These are phyloP conservation scores for Gasterosteus aculeatus DNA, from an alignment of 2,113 vertebrate species.

Conservation along the genomic window DNA sequence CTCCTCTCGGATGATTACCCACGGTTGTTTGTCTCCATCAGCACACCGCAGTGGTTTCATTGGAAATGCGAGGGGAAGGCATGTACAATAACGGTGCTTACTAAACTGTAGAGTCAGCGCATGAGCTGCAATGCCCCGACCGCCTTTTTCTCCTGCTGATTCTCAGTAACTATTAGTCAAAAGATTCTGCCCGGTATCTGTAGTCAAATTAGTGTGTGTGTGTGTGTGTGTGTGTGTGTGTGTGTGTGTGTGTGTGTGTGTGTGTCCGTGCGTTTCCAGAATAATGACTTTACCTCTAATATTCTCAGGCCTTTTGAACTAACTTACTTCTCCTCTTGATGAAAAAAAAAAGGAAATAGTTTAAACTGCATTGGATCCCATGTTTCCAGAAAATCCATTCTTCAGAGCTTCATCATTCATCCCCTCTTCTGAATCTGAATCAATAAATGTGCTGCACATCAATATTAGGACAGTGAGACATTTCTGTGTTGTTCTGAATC, in stretches of 20 bases:
- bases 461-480: slow-evolving; percentile 39
- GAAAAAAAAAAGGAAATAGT: not conserved
- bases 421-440: slow-evolving; percentile 10
- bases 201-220: slow-evolving; percentile 4
- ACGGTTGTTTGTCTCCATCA: slow-evolving; percentile 44
- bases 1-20: slow-evolving; percentile 17
- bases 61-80: slow-evolving; percentile 21
- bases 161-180: slow-evolving; percentile 17
- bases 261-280: not conserved
- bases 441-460: slow-evolving; percentile 7
- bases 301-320: not conserved
- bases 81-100: slow-evolving; percentile 29
- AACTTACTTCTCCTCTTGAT: not conserved
- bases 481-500: slow-evolving; percentile 31
- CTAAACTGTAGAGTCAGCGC: slow-evolving; percentile 25
- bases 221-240: too few species aligned
- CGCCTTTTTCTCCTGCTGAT: slow-evolving; percentile 18
- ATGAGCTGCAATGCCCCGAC: slow-evolving; percentile 4
- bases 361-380: slow-evolving; percentile 76
- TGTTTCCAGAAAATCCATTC: slow-evolving; percentile 44
- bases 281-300: not conserved
- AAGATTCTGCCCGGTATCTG: slow-evolving; percentile 8
- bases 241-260: too few species aligned
- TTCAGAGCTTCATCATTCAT: slow-evolving; percentile 27
- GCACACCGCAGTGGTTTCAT: slow-evolving; percentile 27